Evolutionary conservation across 2,888 invertebrate species (phyloP), one percentile per base, ranked within the genome.

Genomic region (Electrophaes corylata): DNA sequence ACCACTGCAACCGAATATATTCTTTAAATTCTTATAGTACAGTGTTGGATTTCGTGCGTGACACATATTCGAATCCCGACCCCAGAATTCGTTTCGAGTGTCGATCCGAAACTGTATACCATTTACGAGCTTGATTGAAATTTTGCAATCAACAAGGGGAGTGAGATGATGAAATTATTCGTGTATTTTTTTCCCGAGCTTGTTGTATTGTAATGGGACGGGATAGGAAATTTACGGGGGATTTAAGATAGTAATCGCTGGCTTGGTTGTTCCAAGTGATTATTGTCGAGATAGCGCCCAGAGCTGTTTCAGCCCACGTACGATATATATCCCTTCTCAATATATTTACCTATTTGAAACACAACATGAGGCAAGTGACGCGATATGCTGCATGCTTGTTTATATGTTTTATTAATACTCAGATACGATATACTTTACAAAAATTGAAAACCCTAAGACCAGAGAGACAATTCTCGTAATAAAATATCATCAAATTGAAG

Each of bases 81-180:
- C 88, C 89, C 84, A 84, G 87, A 89, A 88, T 81, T 82, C 79
- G 83, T 85, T 84, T 81, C 74, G 84, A 87, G 87, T 90, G 88
- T 88, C 88, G 88, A 88, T 88, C 77, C 83, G 84, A 84, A 83
- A 82, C 83, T 82, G 88, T 88, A 84, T 76, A 87, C 91, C 88
- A 89, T 90, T 91, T 90, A 89, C 87, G 83, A 79, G 84, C 79
- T 86, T 91, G 91, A 91, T 91, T 91, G 91, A 91, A 91, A 91
- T 91, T 91, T 91, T 69, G 90, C 91, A 91, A 91, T 90, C 89
- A 90, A 86, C 86, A 84, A 82, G 89, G 89, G 88, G 87, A 84
- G 84, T 77, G 75, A 71, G 79, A 83, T 88, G 86, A 88, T 89
- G 85, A 85, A 91, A 90, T 91, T 91, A 91, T 91, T 88, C 81